Base-by-base conservation (phyloP, 2,113 vertebrate genomes). In the Petrocephalus microphthalmus region DNA sequence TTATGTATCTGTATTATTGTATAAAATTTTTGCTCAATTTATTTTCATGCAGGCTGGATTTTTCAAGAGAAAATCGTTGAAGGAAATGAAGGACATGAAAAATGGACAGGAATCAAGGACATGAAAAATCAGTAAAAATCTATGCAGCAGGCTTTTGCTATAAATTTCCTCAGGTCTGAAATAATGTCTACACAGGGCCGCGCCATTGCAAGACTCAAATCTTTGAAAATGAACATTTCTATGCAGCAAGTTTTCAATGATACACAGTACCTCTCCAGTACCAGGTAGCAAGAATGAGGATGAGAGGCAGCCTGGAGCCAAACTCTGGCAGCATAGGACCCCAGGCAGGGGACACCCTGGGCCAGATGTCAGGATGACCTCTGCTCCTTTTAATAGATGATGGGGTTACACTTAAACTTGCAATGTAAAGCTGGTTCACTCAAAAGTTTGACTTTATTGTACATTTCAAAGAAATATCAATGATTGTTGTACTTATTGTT, bases 21-120 rank as follows among this genome's bases (percentile, higher is more conserved):
- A 19, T 85, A 33, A 47, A 42, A 17, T 1, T 42, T 81, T 37
- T 10, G 6, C 29, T 42, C 42, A 42, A 42, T 29, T 29, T 51
- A 53, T 29, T 91, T 81, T 37, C 91, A 51, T 37, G 85, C 81
- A 96, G 95, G 89, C 94, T 90, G 95, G 95, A 88, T 96, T 96
- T 93, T 96, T 96, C 89, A 96, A 94, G 92, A 95, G 95, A 92
- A 95, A 94, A 95, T 91, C 93, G 49, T 91, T 92, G 88, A 93
- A 95, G 49, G 94, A 92, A 37, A 92, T 94, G 87, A 95, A 96
- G 86, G 94, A 95, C 47, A 94, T 95, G 60, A 67, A 67, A 67
- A 67, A 67, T 67, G 60, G 60, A 13, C 60, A 67, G 25, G 60
- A 67, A 67, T 13, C 60, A 67, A 83, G 81, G 45, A 83, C 2